These are phyloP conservation scores for Latrodectus elegans DNA, from an alignment of 2,888 invertebrate genomes.

Conservation along the genomic window DNA sequence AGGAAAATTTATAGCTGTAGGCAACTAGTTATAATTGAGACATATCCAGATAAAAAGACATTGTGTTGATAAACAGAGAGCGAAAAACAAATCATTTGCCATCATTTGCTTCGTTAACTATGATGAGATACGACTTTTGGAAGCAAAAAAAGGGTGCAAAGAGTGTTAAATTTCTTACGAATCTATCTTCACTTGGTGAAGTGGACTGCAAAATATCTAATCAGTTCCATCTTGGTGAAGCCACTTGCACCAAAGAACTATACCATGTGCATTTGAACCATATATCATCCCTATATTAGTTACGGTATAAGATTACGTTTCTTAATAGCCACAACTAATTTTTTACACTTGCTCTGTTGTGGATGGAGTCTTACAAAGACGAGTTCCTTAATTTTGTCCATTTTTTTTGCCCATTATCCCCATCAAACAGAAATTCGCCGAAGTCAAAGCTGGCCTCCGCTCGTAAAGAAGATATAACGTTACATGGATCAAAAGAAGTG, in stretches of 20 bases:
- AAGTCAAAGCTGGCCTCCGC: neutral
- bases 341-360: conserved; percentile 10
- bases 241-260: conserved; percentile 4
- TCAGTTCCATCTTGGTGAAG: conserved; percentile 16
- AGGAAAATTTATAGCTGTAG: conserved; percentile 10
- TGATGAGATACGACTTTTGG: conserved; percentile 22
- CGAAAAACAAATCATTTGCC: conserved; percentile 38
- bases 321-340: conserved; percentile 29
- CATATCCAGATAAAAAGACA: conserved; percentile 36
- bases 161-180: conserved; percentile 39
- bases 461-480: conserved; percentile 1
- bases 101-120: conserved; percentile 56
- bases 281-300: conserved; percentile 44
- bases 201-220: conserved; percentile 20
- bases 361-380: neutral
- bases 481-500: neutral
- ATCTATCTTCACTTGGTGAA: conserved; percentile 9
- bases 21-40: conserved; percentile 40
- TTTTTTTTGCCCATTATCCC: too few species aligned
- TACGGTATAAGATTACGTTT: conserved; percentile 12
- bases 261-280: neutral
- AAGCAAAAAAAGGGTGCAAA: conserved; percentile 9
- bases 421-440: too few species aligned
- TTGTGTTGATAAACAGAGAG: conserved; percentile 5
- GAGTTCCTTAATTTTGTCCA: too few species aligned